Base-by-base conservation (phyloP, 1,140 invertebrate species). In the Drosophila kikkawai region DNA sequence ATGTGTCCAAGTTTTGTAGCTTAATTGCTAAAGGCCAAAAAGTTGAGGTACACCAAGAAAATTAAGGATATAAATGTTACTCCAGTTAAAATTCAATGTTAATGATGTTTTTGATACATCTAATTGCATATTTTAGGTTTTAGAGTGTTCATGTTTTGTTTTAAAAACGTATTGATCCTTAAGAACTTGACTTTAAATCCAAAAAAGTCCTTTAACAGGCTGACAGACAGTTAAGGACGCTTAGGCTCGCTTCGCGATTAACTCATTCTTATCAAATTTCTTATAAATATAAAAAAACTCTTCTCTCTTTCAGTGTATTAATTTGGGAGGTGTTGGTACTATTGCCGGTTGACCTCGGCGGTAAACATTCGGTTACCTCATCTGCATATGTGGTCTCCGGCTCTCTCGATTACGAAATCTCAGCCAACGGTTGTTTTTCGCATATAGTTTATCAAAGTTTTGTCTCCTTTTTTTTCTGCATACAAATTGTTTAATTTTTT, bases 261-360 rank as follows among this genome's bases (percentile, higher is more conserved):
- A 29, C 22, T 22, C 22, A 22, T 22, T 22, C 22, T 22, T 22
- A 22, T 2, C 22, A 22, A 22, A 26, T 26, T 26, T 5, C 26
- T 5, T 26, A 26, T 26, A 26, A 4, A 26, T 26, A 29, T 29
- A 7, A 29, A 29, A 29, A 29, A 26, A 0, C 4, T 29, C 26
- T 5, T 7, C 5, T 29, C 0, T 29, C 12, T 55, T 22, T 22
- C 4, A 4, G 36, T 55, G 53, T 26, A 2, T 0, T 3, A 5
- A 22, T 56, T 56, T 32, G 48, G 11, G 22, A 15, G 19, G 37
- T 42, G 37, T 42, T 60, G 50, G 64, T 57, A 80, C 76, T 83
- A 88, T 83, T 83, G 87, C 84, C 84, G 76, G 80, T 83, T 86
- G 83, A 86, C 83, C 83, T 76, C 64, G 76, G 60, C 63, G 59